A percentile compares a stretch with the other conserved stretches of the same genome.
phyloP scores from a whole-genome alignment of 1,140 invertebrate genomes.

The Branchinecta lynchi region DNA sequence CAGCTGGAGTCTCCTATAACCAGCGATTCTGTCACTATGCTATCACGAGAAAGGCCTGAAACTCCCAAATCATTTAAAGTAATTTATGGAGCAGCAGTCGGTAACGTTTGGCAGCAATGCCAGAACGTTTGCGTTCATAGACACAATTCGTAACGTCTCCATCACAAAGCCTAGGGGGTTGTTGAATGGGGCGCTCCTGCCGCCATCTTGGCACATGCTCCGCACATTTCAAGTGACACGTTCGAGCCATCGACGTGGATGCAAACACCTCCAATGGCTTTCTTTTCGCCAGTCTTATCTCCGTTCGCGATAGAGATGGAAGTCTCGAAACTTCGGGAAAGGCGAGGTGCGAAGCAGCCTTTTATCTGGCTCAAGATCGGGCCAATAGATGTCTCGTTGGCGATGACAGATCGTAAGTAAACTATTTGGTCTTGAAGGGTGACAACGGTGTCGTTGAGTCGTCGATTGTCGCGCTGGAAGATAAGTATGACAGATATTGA shows the following conservation, averaged over 20 bases:
- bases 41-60: no score
- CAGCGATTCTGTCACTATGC: no score
- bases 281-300: conserved; percentile 12
- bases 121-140: no score
- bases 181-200: background rate
- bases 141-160: no score
- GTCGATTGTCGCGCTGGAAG: conserved; percentile 15
- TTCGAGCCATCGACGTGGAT: conserved; percentile 21
- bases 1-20: no score
- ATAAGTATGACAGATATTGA: background rate
- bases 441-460: conserved; percentile 8
- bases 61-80: no score
- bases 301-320: background rate
- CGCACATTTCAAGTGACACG: conserved; percentile 19
- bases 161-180: background rate
- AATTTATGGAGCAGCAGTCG: no score
- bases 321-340: conserved; percentile 17
- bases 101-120: no score
- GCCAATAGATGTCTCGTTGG: conserved; percentile 18
- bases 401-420: conserved; percentile 20
- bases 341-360: background rate
- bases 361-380: conserved; percentile 18
- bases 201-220: conserved; percentile 16
- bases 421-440: conserved; percentile 19
- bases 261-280: conserved; percentile 20